These are phyloP conservation scores for Grammomys dolichurus DNA, from an alignment of 2,113 vertebrate species.

Conservation along the genomic window DNA sequence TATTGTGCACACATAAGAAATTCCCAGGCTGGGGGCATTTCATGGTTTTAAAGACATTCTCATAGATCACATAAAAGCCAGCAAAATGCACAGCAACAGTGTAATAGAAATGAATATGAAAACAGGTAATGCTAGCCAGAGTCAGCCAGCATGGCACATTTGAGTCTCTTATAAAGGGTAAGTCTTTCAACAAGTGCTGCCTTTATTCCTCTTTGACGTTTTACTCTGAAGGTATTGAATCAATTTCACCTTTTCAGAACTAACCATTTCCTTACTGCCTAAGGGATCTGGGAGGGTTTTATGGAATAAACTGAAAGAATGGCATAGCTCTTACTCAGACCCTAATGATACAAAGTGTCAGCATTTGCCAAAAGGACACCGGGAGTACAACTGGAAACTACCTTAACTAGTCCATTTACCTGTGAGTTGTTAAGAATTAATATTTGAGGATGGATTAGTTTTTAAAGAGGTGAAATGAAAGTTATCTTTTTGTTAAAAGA, in stretches of 20 bases:
- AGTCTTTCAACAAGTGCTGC: slow-evolving; percentile 12
- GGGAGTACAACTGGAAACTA: neutral
- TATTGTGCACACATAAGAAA: slow-evolving; percentile 70
- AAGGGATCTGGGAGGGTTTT: neutral
- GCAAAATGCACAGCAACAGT: neutral
- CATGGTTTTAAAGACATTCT: slow-evolving; percentile 51
- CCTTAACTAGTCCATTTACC: neutral
- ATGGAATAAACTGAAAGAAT: slow-evolving; percentile 42
- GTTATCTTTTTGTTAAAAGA: neutral
- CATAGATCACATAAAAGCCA: slow-evolving; percentile 62
- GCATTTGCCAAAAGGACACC: slow-evolving; percentile 14
- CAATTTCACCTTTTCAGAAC: neutral
- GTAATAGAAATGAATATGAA: slow-evolving; percentile 20
- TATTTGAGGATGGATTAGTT: slow-evolving; percentile 33
- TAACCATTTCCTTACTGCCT: slow-evolving; percentile 38
- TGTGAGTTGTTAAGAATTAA: neutral
- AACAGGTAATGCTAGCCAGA: slow-evolving; percentile 6
- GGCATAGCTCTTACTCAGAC: neutral
- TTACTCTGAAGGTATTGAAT: slow-evolving; percentile 48
- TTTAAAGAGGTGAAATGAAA: neutral
- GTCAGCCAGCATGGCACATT: slow-evolving; percentile 29
- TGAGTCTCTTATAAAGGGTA: slow-evolving; percentile 1
- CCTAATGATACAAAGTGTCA: neutral
- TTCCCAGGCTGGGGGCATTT: slow-evolving; percentile 44
- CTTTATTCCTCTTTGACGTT: slow-evolving; percentile 28